These are phyloP conservation scores for Phyto melanocephala DNA, from an alignment of 2,888 invertebrate species.

Conservation along the genomic window DNA sequence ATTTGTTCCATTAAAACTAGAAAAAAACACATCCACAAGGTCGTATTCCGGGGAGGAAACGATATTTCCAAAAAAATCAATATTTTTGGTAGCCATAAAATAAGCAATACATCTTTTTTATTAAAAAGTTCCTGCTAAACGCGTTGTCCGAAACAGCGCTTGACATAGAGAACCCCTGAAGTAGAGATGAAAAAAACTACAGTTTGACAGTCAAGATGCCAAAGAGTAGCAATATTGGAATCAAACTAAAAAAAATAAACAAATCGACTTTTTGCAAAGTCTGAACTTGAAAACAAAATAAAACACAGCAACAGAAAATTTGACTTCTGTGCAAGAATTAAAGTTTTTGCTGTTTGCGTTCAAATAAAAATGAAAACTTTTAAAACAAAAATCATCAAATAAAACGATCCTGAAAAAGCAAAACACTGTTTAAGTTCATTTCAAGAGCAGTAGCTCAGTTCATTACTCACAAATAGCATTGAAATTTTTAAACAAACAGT, in stretches of 20 bases:
- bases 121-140: too few relatives aligned
- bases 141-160: slow-evolving; percentile 3
- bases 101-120: too few relatives aligned
- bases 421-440: background rate
- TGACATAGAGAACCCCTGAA: background rate
- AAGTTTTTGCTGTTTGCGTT: background rate
- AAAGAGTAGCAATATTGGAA: slow-evolving; percentile 10
- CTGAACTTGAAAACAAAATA: slow-evolving; percentile 59
- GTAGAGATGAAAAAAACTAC: background rate
- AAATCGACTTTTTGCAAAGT: slow-evolving; percentile 32
- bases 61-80: too few relatives aligned
- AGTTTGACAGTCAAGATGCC: slow-evolving; percentile 54
- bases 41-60: too few relatives aligned
- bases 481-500: slow-evolving; percentile 38
- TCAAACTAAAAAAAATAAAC: background rate
- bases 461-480: slow-evolving; percentile 59
- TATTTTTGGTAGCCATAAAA: too few relatives aligned
- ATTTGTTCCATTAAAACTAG: too few relatives aligned
- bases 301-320: slow-evolving; percentile 7
- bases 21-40: too few relatives aligned
- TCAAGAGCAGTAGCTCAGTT: slow-evolving; percentile 36
- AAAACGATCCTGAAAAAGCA: slow-evolving; percentile 22
- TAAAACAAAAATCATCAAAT: slow-evolving; percentile 49
- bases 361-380: slow-evolving; percentile 48
- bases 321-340: background rate